Conservation (phyloP, 2,888 invertebrate genomes). For the Odontocolon sp. region DNA sequence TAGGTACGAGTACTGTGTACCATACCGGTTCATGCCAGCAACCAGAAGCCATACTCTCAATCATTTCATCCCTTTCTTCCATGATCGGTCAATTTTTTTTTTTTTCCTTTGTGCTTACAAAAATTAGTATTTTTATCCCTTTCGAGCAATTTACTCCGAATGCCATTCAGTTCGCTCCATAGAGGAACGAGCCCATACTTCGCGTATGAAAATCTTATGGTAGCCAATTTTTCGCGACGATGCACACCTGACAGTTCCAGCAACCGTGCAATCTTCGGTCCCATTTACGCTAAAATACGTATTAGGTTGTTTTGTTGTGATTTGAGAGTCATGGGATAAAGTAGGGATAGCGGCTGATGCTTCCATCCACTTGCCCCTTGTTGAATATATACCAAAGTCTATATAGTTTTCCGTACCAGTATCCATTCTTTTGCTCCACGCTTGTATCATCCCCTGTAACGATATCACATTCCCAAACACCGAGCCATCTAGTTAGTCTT, state of each 20-base stretch:
- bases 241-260: no score
- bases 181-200: no score
- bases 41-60: no score
- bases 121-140: no score
- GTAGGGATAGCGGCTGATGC: not conserved
- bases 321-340: conserved; percentile 5
- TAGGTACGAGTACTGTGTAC: not conserved
- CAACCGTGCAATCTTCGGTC: no score
- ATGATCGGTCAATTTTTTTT: no score
- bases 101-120: no score
- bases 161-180: no score
- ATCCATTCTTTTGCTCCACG: not conserved
- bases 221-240: no score
- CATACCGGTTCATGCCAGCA: conserved; percentile 6
- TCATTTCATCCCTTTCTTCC: no score
- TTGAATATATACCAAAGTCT: not conserved
- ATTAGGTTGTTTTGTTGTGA: conserved; percentile 9
- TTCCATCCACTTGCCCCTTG: conserved; percentile 20
- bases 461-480: conserved; percentile 38
- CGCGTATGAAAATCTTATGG: no score
- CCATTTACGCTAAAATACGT: not conserved
- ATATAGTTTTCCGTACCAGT: not conserved
- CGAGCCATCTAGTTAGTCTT: conserved; percentile 47
- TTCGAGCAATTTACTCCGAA: no score
- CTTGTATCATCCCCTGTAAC: conserved; percentile 27